Base-by-base conservation (phyloP, 2,888 invertebrate species). In the Ashinkailepas kermadecensis region DNA sequence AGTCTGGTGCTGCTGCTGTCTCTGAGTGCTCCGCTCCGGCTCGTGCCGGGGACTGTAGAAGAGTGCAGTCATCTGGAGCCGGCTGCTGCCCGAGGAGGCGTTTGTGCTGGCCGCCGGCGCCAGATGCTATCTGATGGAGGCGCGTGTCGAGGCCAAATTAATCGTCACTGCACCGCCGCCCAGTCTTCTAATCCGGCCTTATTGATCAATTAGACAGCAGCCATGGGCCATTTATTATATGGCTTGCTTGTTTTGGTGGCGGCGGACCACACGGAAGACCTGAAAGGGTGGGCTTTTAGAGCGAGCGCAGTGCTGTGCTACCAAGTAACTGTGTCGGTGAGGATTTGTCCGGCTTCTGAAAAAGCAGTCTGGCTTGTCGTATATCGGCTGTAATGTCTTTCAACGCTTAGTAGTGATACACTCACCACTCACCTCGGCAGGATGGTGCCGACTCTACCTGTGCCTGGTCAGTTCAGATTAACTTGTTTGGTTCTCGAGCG, bases 201-300 rank as follows among this genome's bases (percentile, higher is more conserved):
- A 39, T 39, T 39, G 70, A 70, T 70, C 70, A 39, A 70, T 67
- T 23, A 23, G 70, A 70, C 39, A 12, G 39, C 70, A 70, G 8
- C 70, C 15, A 23, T 25, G 39, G 70, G 7, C 70, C 39, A 70
- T 70, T 70, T 70, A 70, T 23, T 70, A 25, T 70, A 70, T 70
- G 25, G 70, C 15, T 39, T 25, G 25, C 70, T 23, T 15, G 70
- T 70, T 39, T 70, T 15, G 70, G 25, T 23, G 39, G 39, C 15
- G 7, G 9, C 70, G 10, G 25, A 70, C 70, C 70, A 15, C 70
- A 70, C 70, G 12, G 39, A 70, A 23, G 70, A 15, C 25, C 39
- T 70, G 70, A 39, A 70, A 70, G 70, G 70, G 70, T 62, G 70
- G 70, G 15, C 39, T 70, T 25, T 70, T 70, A 70, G 70, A 25